These are phyloP conservation scores for Bimastos eiseni DNA, from an alignment of 2,888 invertebrate species.

Conservation along the genomic window DNA sequence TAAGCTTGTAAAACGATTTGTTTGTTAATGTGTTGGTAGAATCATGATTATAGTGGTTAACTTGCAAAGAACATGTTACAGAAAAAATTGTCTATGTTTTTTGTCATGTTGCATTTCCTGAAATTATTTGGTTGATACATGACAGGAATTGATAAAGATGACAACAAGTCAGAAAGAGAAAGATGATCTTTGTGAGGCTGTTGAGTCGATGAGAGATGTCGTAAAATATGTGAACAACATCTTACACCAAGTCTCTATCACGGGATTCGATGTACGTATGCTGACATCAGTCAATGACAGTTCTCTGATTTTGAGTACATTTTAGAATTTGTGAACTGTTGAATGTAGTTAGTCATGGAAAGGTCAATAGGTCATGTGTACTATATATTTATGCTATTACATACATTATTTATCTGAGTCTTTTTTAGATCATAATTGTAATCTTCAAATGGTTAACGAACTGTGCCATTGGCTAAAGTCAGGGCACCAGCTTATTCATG, in stretches of 20 bases:
- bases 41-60: background rate
- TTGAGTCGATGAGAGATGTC: slow-evolving; percentile 29
- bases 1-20: background rate
- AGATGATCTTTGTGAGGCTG: slow-evolving; percentile 24
- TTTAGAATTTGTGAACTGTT: background rate
- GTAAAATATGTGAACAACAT: slow-evolving; percentile 91
- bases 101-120: background rate
- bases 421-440: background rate
- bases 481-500: too few species aligned
- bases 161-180: slow-evolving; percentile 28
- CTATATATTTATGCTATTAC: background rate
- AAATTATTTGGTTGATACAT: background rate
- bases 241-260: slow-evolving; percentile 96
- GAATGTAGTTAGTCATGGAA: background rate
- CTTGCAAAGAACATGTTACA: background rate
- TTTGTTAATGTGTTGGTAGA: background rate
- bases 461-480: too few species aligned
- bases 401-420: background rate
- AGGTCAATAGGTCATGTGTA: too few species aligned
- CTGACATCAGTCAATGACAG: background rate
- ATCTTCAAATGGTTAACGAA: too few species aligned
- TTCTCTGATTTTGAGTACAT: too few species aligned
- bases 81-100: background rate
- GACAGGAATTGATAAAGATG: slow-evolving; percentile 31
- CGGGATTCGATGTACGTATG: slow-evolving; percentile 67